Conservation (phyloP, 1,140 invertebrate species). For the Matsumurasca onukii region DNA sequence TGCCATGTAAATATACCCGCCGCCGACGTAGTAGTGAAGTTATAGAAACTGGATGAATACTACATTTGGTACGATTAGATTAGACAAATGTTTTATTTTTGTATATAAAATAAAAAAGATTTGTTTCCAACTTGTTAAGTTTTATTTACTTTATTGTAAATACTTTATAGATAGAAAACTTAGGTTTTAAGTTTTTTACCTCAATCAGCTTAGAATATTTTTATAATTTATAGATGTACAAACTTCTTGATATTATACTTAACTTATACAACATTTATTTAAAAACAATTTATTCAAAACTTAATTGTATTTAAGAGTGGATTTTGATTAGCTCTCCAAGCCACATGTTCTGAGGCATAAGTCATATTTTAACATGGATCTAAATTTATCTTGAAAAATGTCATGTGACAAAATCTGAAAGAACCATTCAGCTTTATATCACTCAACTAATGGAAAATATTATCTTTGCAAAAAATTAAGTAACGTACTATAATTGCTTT, state of each 20-base stretch:
- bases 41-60: neutral
- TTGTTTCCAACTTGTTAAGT: conserved; percentile 21
- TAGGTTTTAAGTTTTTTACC: conserved; percentile 17
- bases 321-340: neutral
- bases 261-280: neutral
- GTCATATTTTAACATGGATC: neutral
- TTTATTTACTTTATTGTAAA: conserved; percentile 4
- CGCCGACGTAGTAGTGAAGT: conserved; percentile 5
- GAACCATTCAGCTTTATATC: too few species aligned
- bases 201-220: conserved; percentile 1
- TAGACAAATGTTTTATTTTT: conserved; percentile 26
- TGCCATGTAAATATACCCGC: conserved; percentile 24
- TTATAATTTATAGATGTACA: neutral
- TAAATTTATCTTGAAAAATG: neutral
- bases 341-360: neutral
- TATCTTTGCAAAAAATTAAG: too few species aligned
- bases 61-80: neutral
- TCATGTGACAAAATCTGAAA: too few species aligned
- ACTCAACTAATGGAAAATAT: too few species aligned
- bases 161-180: neutral
- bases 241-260: neutral
- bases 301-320: neutral
- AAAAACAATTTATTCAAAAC: neutral
- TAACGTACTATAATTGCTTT: too few species aligned
- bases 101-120: conserved; percentile 11